Percentiles rank a stretch among this genome's conserved stretches.
phyloP scores from a whole-genome alignment of 2,888 invertebrate species.

The Platynereis dumerilii region DNA sequence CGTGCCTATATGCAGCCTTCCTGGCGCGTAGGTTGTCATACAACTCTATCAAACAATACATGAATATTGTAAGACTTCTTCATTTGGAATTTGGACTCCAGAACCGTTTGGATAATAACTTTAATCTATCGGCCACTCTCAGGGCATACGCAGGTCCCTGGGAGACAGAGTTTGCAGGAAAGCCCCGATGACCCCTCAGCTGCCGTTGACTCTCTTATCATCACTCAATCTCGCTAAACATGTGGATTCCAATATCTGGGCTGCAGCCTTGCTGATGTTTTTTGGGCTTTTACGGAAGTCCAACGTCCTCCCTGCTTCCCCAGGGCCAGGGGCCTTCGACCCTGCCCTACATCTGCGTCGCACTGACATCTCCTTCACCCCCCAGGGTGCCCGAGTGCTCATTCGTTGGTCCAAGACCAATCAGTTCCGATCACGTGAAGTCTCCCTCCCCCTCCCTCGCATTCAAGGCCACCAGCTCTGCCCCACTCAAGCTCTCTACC shows the following conservation, averaged over 20 bases:
- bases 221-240: not conserved
- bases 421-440: not conserved
- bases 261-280: constrained; percentile 16
- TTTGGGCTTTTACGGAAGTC: constrained; percentile 4
- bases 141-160: constrained; percentile 3
- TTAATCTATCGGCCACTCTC: not conserved
- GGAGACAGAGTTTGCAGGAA: not conserved
- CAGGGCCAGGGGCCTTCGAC: not conserved
- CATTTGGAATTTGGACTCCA: constrained; percentile 1
- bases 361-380: not conserved
- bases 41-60: not conserved
- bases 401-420: constrained; percentile 10
- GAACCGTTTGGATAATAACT: constrained; percentile 7
- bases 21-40: not conserved
- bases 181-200: constrained; percentile 10
- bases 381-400: not conserved
- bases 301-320: constrained; percentile 1
- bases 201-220: not conserved
- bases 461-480: not conserved
- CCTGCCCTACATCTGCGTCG: constrained; percentile 4
- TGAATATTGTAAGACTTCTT: not conserved
- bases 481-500: constrained; percentile 6
- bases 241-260: not conserved
- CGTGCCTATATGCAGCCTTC: constrained; percentile 4
- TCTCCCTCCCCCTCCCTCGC: not conserved